Conservation (phyloP, 2,888 invertebrate species). For the Papilio elwesi region DNA sequence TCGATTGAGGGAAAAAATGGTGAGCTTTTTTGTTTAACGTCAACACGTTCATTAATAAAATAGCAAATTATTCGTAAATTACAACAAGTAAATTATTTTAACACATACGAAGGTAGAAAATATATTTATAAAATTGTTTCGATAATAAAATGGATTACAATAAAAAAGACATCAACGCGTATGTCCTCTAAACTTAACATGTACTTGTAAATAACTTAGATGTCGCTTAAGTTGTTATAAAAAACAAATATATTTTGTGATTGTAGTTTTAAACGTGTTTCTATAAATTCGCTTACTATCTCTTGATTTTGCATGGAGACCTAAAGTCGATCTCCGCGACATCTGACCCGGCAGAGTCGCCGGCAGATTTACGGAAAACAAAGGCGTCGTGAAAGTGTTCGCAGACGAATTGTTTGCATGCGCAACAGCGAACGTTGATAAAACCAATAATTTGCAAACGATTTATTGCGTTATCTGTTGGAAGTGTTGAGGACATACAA, state of each 20-base stretch:
- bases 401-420: constrained; percentile 21
- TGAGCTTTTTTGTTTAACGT: constrained; percentile 44
- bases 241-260: not conserved
- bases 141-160: not conserved
- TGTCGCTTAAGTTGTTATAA: not conserved
- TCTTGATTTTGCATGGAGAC: not conserved
- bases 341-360: constrained; percentile 25
- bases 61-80: too few relatives aligned
- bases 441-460: constrained; percentile 39
- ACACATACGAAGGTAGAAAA: not conserved
- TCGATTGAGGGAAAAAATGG: constrained; percentile 48
- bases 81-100: too few relatives aligned
- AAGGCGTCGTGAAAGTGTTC: constrained; percentile 40
- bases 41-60: not conserved
- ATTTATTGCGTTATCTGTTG: constrained; percentile 33
- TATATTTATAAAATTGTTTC: not conserved
- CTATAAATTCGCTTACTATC: not conserved
- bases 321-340: constrained; percentile 1
- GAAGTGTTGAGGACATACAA: constrained; percentile 7
- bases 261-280: not conserved
- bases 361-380: constrained; percentile 30
- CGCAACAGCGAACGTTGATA: constrained; percentile 38
- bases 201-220: constrained; percentile 2
- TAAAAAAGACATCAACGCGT: constrained; percentile 22
- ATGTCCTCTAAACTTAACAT: not conserved